Conservation (phyloP, 2,888 invertebrate genomes). For the Sepiola atlantica region DNA sequence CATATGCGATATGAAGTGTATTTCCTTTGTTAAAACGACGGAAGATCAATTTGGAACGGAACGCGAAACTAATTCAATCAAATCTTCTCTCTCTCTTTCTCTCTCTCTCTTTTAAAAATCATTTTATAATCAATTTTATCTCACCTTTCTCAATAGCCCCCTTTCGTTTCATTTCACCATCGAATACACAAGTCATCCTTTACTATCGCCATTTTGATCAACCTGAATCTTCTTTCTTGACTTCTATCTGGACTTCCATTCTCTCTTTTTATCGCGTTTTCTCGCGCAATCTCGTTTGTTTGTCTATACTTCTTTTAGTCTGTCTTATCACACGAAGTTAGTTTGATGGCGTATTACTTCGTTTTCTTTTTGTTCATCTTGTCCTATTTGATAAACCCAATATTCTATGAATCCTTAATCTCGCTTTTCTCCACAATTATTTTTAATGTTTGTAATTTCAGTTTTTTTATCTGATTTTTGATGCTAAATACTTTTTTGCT, state of each 20-base stretch:
- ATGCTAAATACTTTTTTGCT: too few relatives aligned
- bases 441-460: not conserved
- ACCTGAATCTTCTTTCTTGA: not conserved
- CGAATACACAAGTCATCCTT: not conserved
- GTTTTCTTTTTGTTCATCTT: not conserved
- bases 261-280: not conserved
- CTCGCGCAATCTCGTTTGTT: not conserved
- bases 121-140: slow-evolving; percentile 6
- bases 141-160: not conserved
- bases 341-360: too few relatives aligned
- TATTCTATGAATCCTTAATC: not conserved
- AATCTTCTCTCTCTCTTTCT: not conserved
- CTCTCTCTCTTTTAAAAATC: too few relatives aligned
- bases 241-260: not conserved
- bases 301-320: not conserved
- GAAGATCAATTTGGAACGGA: slow-evolving; percentile 17
- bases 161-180: not conserved
- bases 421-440: not conserved
- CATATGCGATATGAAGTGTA: not conserved
- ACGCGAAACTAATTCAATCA: slow-evolving; percentile 4
- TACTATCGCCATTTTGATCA: not conserved
- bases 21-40: not conserved
- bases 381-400: not conserved
- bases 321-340: not conserved
- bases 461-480: too few relatives aligned